These are phyloP conservation scores for Nomada fabriciana DNA, from an alignment of 2,888 invertebrate species.

Conservation along the genomic window DNA sequence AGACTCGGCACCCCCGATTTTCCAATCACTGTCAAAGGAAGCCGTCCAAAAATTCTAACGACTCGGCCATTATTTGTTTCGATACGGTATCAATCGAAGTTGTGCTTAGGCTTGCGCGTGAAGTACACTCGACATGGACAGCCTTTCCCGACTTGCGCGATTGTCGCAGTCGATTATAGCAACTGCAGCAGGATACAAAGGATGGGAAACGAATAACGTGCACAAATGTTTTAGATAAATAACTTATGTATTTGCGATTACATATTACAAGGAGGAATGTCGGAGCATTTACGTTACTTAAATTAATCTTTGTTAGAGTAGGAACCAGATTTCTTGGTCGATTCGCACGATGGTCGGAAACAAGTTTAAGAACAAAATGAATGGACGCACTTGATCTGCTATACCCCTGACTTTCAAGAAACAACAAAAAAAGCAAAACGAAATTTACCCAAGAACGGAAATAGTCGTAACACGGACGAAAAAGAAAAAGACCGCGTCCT, in stretches of 20 bases:
- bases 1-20: neutral
- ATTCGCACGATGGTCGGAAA: conserved; percentile 14
- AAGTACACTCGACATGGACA: neutral
- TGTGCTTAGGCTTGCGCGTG: neutral
- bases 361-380: conserved; percentile 7
- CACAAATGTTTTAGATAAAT: conserved; percentile 36
- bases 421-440: neutral
- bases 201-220: neutral
- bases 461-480: neutral
- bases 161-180: neutral
- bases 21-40: neutral
- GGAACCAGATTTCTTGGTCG: conserved; percentile 38
- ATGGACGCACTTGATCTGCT: neutral
- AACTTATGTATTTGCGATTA: conserved; percentile 51
- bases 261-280: conserved; percentile 50
- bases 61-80: neutral
- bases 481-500: neutral
- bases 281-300: conserved; percentile 32
- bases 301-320: conserved; percentile 38
- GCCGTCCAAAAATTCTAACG: neutral
- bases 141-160: neutral
- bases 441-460: conserved; percentile 1
- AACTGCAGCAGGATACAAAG: neutral
- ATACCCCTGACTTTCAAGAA: neutral
- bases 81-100: neutral